A percentile compares a stretch with the other conserved stretches of the same genome.
phyloP scores from a whole-genome alignment of 2,888 invertebrate genomes.

The Lissonota sp. region DNA sequence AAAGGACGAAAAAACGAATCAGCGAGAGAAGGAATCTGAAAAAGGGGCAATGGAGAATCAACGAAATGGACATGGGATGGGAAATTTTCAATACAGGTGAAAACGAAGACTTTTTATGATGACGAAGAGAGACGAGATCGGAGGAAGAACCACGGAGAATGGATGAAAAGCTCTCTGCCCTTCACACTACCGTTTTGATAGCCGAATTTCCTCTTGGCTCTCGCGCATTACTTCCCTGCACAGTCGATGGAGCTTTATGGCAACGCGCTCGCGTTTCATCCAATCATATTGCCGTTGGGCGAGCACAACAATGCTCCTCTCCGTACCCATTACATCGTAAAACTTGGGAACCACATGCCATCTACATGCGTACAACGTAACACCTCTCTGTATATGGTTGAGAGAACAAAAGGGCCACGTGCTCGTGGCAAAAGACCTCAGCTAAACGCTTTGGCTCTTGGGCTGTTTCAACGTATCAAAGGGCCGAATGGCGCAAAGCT shows the following conservation, averaged over 20 bases:
- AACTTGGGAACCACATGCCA: constrained; percentile 15
- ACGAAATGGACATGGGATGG: constrained; percentile 1
- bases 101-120: no score
- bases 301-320: not conserved
- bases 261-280: constrained; percentile 12
- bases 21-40: constrained; percentile 1
- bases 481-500: constrained; percentile 13
- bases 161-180: not conserved
- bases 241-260: constrained; percentile 54
- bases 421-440: constrained; percentile 29
- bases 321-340: not conserved
- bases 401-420: constrained; percentile 48
- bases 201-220: constrained; percentile 49
- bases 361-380: not conserved
- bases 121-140: not conserved
- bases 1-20: not conserved
- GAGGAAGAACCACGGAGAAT: constrained; percentile 12
- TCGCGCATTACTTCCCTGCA: constrained; percentile 38
- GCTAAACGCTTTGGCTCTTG: constrained; percentile 22
- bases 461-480: not conserved
- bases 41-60: not conserved
- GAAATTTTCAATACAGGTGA: no score
- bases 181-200: constrained; percentile 24
- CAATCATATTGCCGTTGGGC: constrained; percentile 8
- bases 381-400: not conserved